Percentiles rank a stretch among this genome's conserved stretches.
These are phyloP conservation scores for Cottoperca gobio DNA, from an alignment of 2,797 vertebrate species.

Conservation along the genomic window DNA sequence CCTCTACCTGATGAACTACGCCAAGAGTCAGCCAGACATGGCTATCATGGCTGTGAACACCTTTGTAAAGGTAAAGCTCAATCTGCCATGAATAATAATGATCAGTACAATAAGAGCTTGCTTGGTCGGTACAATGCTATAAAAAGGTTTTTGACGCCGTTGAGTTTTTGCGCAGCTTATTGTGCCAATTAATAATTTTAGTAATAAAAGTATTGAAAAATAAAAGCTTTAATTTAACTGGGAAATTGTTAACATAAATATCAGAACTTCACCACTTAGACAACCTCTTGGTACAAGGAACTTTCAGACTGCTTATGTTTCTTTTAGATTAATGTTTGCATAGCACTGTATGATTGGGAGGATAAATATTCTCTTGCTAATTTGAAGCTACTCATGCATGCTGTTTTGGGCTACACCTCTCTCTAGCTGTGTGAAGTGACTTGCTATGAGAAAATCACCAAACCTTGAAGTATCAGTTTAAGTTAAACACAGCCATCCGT, in stretches of 20 bases:
- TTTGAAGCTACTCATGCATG: slow-evolving; percentile 5
- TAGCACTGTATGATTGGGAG: background rate
- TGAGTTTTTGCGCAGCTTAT: background rate
- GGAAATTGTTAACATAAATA: background rate
- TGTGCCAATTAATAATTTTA: background rate
- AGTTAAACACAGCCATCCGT: slow-evolving; percentile 2
- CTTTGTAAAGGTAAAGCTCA: slow-evolving; percentile 92
- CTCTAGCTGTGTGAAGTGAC: background rate
- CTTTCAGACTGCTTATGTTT: background rate
- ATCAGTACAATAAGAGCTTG: background rate
- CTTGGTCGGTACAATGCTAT: background rate
- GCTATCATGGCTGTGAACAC: slow-evolving; percentile 99
- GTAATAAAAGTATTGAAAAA: background rate
- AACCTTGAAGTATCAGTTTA: background rate
- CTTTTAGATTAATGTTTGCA: no score
- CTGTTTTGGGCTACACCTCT: background rate
- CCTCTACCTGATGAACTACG: slow-evolving; percentile 98
- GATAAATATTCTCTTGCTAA: background rate
- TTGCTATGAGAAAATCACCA: background rate
- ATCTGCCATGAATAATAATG: background rate
- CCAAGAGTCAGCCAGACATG: slow-evolving; percentile 99
- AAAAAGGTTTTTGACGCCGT: background rate
- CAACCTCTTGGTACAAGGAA: background rate
- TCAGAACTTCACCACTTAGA: background rate
- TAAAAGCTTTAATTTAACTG: background rate